Percentiles rank a stretch among this genome's conserved stretches.
These are phyloP conservation scores for Reticulitermes speratus DNA, from an alignment of 1,140 invertebrate genomes.

Conservation along the genomic window DNA sequence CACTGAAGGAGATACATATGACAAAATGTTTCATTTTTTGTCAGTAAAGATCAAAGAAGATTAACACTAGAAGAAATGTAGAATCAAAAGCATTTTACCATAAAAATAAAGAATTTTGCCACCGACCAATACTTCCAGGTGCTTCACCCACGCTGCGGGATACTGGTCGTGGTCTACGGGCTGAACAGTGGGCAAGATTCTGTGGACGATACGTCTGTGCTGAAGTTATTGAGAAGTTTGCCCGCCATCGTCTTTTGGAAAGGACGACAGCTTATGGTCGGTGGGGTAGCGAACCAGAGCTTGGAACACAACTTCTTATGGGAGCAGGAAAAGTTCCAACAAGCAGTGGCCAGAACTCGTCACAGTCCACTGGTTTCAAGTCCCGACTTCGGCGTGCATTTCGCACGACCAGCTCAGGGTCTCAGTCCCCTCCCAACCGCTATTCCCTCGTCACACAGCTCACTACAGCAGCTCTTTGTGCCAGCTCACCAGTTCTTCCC, in stretches of 20 bases:
- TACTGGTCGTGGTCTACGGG: slow-evolving; percentile 65
- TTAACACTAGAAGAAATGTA: no score
- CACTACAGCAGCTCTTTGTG: slow-evolving; percentile 61
- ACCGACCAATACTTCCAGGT: slow-evolving; percentile 49
- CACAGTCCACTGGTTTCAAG: slow-evolving; percentile 49
- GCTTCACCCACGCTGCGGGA: slow-evolving; percentile 73
- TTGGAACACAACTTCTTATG: slow-evolving; percentile 52
- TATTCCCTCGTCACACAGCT: slow-evolving; percentile 57
- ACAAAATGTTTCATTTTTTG: no score
- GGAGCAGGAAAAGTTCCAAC: neutral
- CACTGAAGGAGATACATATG: no score
- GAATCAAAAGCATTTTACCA: neutral
- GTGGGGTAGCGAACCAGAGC: slow-evolving; percentile 60
- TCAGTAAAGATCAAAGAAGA: no score
- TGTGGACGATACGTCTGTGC: slow-evolving; percentile 73
- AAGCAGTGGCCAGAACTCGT: no score
- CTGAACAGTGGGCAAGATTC: slow-evolving; percentile 77
- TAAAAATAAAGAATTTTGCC: neutral
- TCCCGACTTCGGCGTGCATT: slow-evolving; percentile 60
- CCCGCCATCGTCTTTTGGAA: slow-evolving; percentile 57
- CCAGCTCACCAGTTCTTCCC: slow-evolving; percentile 60
- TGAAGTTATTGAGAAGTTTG: slow-evolving; percentile 71
- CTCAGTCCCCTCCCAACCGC: slow-evolving; percentile 33
- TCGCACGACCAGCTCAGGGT: slow-evolving; percentile 47
- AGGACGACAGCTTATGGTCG: slow-evolving; percentile 55